phyloP scores from a whole-genome alignment of 2,888 invertebrate species.

The Sycophila texana region DNA sequence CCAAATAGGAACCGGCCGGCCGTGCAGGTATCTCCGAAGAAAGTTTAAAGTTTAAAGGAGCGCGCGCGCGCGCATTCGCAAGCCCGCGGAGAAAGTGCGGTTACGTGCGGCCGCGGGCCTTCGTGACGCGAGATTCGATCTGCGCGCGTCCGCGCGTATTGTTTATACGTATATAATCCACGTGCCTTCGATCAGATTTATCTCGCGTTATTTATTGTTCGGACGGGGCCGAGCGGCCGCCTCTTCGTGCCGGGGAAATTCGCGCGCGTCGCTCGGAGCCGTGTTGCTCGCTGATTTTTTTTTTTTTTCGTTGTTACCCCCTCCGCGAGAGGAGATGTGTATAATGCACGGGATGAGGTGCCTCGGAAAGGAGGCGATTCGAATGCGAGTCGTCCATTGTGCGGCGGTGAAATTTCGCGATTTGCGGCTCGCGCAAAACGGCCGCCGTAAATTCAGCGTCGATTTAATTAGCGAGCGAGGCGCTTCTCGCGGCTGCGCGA shows the following conservation, averaged over 20 bases:
- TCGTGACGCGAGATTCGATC: constrained; percentile 50
- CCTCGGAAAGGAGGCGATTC: background rate
- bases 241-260: constrained; percentile 2
- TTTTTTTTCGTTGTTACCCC: too few species aligned
- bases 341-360: background rate
- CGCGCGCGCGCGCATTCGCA: constrained; percentile 14
- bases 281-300: too few species aligned
- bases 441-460: constrained; percentile 17
- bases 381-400: background rate
- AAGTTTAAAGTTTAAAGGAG: constrained; percentile 45
- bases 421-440: background rate
- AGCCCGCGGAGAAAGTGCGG: constrained; percentile 48
- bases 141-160: constrained; percentile 1
- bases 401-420: too few species aligned
- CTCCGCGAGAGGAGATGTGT: background rate
- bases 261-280: background rate
- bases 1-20: background rate
- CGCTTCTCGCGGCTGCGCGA: background rate
- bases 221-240: background rate
- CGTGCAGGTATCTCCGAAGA: constrained; percentile 8
- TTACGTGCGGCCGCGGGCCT: constrained; percentile 40
- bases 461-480: constrained; percentile 36
- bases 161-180: background rate
- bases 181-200: constrained; percentile 38
- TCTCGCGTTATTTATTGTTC: constrained; percentile 41